These are phyloP conservation scores for Pogonocherus hispidulus DNA, from an alignment of 2,888 invertebrate species.

Conservation along the genomic window DNA sequence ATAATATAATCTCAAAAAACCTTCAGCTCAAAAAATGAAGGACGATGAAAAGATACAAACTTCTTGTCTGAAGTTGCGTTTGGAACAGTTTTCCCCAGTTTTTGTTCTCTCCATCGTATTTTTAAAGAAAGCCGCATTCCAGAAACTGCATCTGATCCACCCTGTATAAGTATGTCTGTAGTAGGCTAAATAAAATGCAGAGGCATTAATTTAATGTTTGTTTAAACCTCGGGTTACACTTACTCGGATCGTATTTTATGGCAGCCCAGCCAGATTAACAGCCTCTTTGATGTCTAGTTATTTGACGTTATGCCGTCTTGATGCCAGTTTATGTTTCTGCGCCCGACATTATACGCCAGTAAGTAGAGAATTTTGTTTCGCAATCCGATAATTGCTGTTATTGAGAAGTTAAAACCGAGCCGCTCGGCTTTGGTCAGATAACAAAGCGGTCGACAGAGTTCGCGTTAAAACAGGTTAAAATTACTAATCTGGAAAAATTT, in stretches of 20 bases:
- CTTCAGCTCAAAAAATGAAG: too few species aligned
- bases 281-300: constrained; percentile 6
- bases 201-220: constrained; percentile 5
- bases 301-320: constrained; percentile 6
- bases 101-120: too few species aligned
- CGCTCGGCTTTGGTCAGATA: not conserved
- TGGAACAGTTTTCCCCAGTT: too few species aligned
- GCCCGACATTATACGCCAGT: not conserved
- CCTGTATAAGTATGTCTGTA: too few species aligned
- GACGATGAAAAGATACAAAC: too few species aligned
- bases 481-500: too few species aligned
- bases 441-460: too few species aligned
- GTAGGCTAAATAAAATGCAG: not conserved
- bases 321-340: constrained; percentile 4
- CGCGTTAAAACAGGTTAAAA: too few species aligned
- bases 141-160: not conserved
- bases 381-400: not conserved
- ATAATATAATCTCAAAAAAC: too few species aligned
- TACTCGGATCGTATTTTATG: constrained; percentile 2
- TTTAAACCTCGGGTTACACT: constrained; percentile 1
- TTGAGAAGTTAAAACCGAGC: not conserved
- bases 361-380: not conserved
- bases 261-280: not conserved
- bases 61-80: too few species aligned
- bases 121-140: too few species aligned